Conservation (phyloP, 2,113 vertebrate genomes). For the Platysteira castanea region DNA sequence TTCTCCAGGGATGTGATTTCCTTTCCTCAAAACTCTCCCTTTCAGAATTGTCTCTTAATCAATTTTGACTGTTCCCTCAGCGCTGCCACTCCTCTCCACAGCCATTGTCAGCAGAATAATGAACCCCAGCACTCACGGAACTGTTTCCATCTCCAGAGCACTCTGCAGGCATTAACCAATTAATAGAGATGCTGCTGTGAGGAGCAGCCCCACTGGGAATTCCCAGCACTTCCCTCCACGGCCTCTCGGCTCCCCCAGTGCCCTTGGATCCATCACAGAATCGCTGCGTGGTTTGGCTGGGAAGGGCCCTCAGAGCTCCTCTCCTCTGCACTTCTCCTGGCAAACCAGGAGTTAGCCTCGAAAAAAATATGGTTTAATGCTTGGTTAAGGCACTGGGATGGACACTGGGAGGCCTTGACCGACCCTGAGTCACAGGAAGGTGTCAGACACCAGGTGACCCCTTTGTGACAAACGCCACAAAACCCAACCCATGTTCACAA, state of each 20-base stretch:
- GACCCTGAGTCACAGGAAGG: not conserved
- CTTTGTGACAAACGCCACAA: not conserved
- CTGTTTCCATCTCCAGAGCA: constrained; percentile 10
- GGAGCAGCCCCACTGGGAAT: not conserved
- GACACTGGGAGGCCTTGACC: accelerated
- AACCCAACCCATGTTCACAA: not conserved
- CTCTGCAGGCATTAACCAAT: constrained; percentile 21
- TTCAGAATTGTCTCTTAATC: constrained; percentile 20
- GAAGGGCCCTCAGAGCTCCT: not conserved
- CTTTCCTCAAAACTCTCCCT: constrained; percentile 2
- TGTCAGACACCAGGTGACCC: not conserved
- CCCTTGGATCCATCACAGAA: not conserved
- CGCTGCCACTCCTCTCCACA: not conserved
- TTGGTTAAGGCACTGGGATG: not conserved
- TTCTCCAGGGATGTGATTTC: constrained; percentile 3
- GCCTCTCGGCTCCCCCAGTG: not conserved
- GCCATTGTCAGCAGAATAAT: constrained; percentile 14
- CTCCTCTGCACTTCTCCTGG: too few species aligned
- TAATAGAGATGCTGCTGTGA: not conserved
- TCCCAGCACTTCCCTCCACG: not conserved
- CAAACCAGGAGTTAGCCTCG: not conserved
- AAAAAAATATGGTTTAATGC: accelerated
- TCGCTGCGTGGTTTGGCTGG: not conserved
- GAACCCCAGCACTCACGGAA: not conserved
- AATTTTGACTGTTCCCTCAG: constrained; percentile 9